Evolutionary conservation across 2,113 vertebrate species (phyloP).

Genomic region (Nothobranchius furzeri): DNA sequence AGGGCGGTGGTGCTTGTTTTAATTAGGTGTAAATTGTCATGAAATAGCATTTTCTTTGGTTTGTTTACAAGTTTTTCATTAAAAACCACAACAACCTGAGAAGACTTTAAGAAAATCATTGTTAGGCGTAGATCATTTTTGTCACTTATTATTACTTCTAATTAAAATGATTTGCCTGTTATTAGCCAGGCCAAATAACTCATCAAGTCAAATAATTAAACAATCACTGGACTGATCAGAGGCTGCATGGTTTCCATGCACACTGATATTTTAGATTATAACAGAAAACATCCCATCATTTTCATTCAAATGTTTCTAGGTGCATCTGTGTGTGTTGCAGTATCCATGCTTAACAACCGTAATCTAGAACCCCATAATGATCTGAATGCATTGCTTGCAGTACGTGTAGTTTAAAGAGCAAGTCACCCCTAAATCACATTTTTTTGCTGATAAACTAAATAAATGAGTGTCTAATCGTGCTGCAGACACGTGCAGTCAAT

Average conservation of each 20-base stretch:
- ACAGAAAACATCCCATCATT: slow-evolving; percentile 2
- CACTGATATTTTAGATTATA: not conserved
- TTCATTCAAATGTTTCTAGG: not conserved
- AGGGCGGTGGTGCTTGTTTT: too few species aligned
- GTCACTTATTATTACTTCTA: slow-evolving; percentile 7
- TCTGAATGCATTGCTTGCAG: slow-evolving; percentile 2
- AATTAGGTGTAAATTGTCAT: too few species aligned
- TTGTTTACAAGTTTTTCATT: too few species aligned
- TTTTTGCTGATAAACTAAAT: too few species aligned
- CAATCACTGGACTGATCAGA: slow-evolving; percentile 30
- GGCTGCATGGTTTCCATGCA: slow-evolving; percentile 41
- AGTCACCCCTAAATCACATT: too few species aligned
- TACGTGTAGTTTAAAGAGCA: not conserved
- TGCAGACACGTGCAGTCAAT: too few species aligned
- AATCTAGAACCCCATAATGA: slow-evolving; percentile 2
- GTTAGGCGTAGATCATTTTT: too few species aligned
- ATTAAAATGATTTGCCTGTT: slow-evolving; percentile 50
- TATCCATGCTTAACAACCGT: slow-evolving; percentile 4
- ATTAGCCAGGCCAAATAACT: slow-evolving; percentile 40
- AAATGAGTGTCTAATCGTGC: too few species aligned
- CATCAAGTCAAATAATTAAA: slow-evolving; percentile 33
- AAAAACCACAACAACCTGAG: too few species aligned
- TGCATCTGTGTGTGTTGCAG: slow-evolving; percentile 3
- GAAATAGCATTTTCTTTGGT: too few species aligned
- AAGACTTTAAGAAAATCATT: too few species aligned